phyloP scores from a whole-genome alignment of 2,113 vertebrate species.

The Myiozetetes cayanensis region DNA sequence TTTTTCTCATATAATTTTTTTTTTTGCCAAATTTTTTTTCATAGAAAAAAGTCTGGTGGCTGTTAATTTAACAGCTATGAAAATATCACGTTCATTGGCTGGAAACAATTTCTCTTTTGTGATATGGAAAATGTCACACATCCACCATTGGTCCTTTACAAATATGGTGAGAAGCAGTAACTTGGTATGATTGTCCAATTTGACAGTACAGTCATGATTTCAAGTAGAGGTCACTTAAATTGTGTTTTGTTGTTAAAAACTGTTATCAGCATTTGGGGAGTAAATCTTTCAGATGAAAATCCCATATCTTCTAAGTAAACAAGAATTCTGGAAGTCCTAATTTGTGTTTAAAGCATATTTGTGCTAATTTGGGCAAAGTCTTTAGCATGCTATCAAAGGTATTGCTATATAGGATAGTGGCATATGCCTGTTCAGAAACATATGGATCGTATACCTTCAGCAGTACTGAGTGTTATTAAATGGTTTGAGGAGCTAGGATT shows the following conservation, averaged over 20 bases:
- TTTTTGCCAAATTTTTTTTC: not conserved
- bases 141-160: not conserved
- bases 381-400: not conserved
- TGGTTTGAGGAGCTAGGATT: not conserved
- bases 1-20: not conserved
- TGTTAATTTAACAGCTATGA: not conserved
- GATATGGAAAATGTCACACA: not conserved
- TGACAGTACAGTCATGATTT: not conserved
- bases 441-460: slow-evolving; percentile 15
- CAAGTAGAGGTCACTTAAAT: not conserved
- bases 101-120: not conserved
- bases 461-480: not conserved
- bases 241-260: not conserved
- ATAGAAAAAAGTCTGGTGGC: not conserved
- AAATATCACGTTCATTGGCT: not conserved
- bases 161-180: not conserved
- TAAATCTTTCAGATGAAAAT: not conserved
- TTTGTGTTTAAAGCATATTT: not conserved
- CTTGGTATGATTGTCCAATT: not conserved
- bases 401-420: not conserved
- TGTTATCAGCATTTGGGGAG: not conserved
- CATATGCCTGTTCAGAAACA: not conserved
- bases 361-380: not conserved
- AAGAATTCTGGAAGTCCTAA: not conserved
- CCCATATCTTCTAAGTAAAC: not conserved